Conservation (phyloP, 2,797 vertebrate genomes). For the Muscicapa comitata region DNA sequence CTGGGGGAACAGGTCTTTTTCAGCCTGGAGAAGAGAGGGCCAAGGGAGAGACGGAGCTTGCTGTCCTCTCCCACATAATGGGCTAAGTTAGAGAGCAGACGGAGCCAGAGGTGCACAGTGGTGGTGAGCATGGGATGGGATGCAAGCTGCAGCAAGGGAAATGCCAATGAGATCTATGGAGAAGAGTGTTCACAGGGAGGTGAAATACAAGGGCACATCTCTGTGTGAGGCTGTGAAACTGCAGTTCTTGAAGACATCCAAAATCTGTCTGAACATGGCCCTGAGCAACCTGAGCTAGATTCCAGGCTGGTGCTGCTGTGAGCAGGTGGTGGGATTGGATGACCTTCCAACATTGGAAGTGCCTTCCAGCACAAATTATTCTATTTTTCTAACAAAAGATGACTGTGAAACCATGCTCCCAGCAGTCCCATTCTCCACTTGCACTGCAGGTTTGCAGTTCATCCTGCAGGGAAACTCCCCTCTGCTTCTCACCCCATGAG, state of each 20-base stretch:
- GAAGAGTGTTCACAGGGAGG: neutral
- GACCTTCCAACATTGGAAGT: neutral
- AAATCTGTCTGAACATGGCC: neutral
- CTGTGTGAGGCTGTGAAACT: neutral
- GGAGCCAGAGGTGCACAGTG: neutral
- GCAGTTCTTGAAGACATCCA: neutral
- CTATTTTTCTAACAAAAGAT: neutral
- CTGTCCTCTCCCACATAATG: neutral
- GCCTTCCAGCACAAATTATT: neutral
- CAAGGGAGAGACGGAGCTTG: neutral
- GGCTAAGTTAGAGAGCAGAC: neutral
- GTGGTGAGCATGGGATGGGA: neutral
- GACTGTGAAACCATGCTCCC: neutral
- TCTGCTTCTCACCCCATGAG: neutral
- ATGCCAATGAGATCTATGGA: neutral
- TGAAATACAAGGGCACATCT: neutral
- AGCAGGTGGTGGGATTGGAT: slow-evolving; percentile 20
- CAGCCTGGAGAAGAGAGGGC: neutral
- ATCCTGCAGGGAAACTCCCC: neutral
- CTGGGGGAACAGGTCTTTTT: neutral
- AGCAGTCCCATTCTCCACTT: neutral
- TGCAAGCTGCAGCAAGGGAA: neutral
- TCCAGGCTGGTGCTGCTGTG: neutral
- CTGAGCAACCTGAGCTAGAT: neutral
- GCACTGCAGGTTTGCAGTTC: neutral